These are phyloP conservation scores for Campodea augens DNA, from an alignment of 1,140 invertebrate genomes.

Conservation along the genomic window DNA sequence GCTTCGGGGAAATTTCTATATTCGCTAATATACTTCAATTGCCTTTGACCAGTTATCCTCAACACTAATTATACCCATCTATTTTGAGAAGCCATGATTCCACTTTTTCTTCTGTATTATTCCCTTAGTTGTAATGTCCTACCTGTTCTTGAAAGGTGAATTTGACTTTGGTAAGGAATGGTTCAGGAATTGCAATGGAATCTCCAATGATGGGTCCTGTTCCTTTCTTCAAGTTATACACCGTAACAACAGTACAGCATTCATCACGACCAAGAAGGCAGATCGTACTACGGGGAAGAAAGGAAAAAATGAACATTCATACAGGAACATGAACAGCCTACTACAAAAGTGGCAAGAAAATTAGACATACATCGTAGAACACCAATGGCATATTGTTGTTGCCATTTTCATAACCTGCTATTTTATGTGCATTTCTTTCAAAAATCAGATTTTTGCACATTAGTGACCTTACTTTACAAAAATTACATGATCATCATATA, in stretches of 20 bases:
- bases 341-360: background rate
- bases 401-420: background rate
- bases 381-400: background rate
- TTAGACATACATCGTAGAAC: slow-evolving; percentile 1
- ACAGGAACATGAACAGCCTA: background rate
- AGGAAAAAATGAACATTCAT: slow-evolving; percentile 6
- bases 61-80: no score
- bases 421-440: no score
- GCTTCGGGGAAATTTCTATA: no score
- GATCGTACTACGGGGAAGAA: slow-evolving; percentile 48
- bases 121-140: no score
- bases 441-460: slow-evolving; percentile 30
- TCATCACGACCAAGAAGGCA: slow-evolving; percentile 54
- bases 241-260: slow-evolving; percentile 47
- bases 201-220: slow-evolving; percentile 68
- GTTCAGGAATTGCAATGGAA: slow-evolving; percentile 59
- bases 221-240: slow-evolving; percentile 64
- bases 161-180: slow-evolving; percentile 38
- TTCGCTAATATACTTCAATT: no score
- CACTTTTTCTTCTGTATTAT: no score
- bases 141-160: slow-evolving; percentile 39
- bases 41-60: no score
- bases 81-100: no score
- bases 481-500: background rate
- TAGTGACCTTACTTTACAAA: slow-evolving; percentile 5